Evolutionary conservation across 2,888 invertebrate species (phyloP).

Genomic region (Tenthredo livida): DNA sequence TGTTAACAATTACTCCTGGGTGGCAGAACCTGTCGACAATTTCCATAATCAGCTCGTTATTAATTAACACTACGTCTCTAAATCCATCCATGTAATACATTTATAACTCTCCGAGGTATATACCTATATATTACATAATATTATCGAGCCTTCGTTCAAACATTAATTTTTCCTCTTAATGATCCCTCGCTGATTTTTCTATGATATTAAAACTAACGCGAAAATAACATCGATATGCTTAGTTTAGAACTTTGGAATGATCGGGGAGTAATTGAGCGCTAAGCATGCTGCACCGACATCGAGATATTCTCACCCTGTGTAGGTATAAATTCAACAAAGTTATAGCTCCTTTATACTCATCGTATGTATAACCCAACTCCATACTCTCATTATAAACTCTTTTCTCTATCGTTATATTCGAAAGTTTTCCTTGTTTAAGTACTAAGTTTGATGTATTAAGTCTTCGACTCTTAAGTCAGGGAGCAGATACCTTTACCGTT

Average conservation of each 20-base stretch:
- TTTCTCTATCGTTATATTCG: conserved; percentile 62
- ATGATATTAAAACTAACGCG: too few relatives aligned
- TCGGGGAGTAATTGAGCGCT: too few relatives aligned
- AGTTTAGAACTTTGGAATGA: too few relatives aligned
- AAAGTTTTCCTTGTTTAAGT: conserved; percentile 57
- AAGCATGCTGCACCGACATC: background rate
- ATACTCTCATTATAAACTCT: conserved; percentile 59
- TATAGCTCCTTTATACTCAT: background rate
- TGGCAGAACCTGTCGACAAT: background rate
- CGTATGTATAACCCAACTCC: too few relatives aligned
- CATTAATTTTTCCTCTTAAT: conserved; percentile 26
- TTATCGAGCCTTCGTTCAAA: conserved; percentile 3
- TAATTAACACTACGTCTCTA: background rate
- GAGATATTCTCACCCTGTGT: conserved; percentile 3
- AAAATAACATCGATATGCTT: too few relatives aligned
- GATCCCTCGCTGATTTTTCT: background rate
- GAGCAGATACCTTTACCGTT: background rate
- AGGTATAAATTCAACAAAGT: background rate
- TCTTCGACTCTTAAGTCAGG: background rate
- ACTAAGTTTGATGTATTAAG: conserved; percentile 27
- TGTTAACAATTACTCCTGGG: background rate
- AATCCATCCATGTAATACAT: background rate
- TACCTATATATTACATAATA: background rate
- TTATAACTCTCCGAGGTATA: background rate
- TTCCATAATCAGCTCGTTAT: background rate